Conservation (phyloP, 2,888 invertebrate species). For the Mythimna albipuncta region DNA sequence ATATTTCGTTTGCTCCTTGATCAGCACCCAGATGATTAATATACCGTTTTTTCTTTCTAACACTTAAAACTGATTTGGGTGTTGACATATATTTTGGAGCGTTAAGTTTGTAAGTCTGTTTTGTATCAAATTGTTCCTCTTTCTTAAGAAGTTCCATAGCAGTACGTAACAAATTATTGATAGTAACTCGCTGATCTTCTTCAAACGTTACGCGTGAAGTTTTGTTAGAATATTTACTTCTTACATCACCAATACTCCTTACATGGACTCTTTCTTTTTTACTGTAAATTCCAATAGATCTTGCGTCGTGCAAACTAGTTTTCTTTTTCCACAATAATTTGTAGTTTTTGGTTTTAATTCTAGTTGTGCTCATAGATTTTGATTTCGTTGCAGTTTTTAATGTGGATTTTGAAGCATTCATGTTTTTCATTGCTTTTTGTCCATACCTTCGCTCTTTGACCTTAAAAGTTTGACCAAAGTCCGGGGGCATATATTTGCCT, state of each 20-base stretch:
- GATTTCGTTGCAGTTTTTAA: slow-evolving; percentile 32
- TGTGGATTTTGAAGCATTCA: slow-evolving; percentile 30
- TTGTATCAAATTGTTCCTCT: neutral
- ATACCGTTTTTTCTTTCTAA: neutral
- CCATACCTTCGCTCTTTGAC: slow-evolving; percentile 6
- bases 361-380: slow-evolving; percentile 51
- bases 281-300: slow-evolving; percentile 1
- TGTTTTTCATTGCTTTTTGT: neutral
- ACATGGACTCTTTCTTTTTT: slow-evolving; percentile 1
- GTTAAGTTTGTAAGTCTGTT: slow-evolving; percentile 2
- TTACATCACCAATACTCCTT: slow-evolving; percentile 30
- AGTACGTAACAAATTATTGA: slow-evolving; percentile 22
- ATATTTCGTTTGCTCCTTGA: neutral
- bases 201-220: slow-evolving; percentile 36
- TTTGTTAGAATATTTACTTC: slow-evolving; percentile 23
- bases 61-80: slow-evolving; percentile 4
- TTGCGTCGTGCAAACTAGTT: slow-evolving; percentile 22
- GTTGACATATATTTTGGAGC: slow-evolving; percentile 16
- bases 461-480: slow-evolving; percentile 10
- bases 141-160: slow-evolving; percentile 27
- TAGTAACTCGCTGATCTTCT: slow-evolving; percentile 12
- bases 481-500: slow-evolving; percentile 25
- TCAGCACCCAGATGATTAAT: neutral
- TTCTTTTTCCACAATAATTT: slow-evolving; percentile 26
- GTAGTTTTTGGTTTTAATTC: slow-evolving; percentile 18